Percentiles rank a stretch among this genome's conserved stretches.
Evolutionary conservation across 2,797 vertebrate genomes (phyloP).

Genomic region (Paguma larvata): DNA sequence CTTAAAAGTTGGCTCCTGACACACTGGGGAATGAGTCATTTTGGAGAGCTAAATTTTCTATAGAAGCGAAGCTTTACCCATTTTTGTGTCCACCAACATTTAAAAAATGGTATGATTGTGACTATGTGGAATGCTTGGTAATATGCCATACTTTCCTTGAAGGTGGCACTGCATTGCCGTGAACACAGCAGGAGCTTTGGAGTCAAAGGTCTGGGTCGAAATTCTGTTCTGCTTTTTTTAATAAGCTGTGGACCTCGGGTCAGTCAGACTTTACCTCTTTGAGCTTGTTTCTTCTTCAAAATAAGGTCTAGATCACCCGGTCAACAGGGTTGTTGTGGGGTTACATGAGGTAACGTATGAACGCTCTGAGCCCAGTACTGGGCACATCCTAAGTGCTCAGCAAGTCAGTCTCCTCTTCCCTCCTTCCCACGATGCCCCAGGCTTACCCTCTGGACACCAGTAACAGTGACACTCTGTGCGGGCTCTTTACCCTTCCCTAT

Average conservation of each 20-base stretch:
- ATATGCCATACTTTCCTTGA: background rate
- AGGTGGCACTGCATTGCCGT: background rate
- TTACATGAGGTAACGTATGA: background rate
- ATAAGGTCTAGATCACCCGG: background rate
- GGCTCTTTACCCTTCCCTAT: background rate
- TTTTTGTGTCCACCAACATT: conserved; percentile 4
- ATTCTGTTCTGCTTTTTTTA: background rate
- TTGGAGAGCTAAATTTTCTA: background rate
- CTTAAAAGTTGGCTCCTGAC: conserved; percentile 8
- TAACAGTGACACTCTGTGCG: background rate
- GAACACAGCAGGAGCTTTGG: conserved; percentile 13
- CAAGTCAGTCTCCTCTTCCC: background rate
- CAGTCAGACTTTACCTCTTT: background rate
- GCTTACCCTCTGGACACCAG: background rate
- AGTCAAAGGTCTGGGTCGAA: background rate
- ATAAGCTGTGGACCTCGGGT: background rate
- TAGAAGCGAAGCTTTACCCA: background rate
- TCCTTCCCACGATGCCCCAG: background rate
- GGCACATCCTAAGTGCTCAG: background rate
- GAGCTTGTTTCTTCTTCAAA: conserved; percentile 13
- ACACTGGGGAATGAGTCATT: background rate
- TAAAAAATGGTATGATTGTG: background rate
- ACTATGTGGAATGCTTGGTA: background rate
- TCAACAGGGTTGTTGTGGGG: background rate
- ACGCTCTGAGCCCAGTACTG: background rate